A percentile compares a stretch with the other conserved stretches of the same genome.
Conservation (phyloP, 2,113 vertebrate species). For the Aspidoscelis tigris region DNA sequence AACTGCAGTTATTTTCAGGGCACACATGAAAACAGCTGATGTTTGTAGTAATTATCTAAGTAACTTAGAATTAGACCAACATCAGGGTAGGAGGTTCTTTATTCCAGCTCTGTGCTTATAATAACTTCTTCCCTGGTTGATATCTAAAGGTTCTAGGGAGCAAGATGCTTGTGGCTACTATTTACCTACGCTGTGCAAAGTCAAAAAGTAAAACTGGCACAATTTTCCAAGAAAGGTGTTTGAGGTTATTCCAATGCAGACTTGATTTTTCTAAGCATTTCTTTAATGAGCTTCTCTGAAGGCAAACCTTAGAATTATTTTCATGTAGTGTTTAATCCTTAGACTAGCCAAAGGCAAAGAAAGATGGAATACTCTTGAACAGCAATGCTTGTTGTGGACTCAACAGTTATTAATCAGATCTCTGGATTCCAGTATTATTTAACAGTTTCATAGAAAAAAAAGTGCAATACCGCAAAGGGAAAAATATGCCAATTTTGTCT, state of each 20-base stretch:
- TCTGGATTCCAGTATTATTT: neutral
- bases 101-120: neutral
- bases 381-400: neutral
- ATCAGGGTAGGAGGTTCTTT: neutral
- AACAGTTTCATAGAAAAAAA: neutral
- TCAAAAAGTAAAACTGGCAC: neutral
- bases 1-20: neutral
- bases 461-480: neutral
- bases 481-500: neutral
- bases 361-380: neutral
- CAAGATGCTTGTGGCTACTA: neutral
- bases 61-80: neutral
- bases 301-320: neutral
- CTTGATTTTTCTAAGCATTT: neutral
- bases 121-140: neutral
- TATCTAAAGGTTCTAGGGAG: neutral
- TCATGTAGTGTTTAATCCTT: neutral
- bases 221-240: neutral
- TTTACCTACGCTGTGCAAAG: neutral
- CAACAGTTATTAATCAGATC: no score
- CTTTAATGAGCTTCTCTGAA: neutral
- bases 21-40: neutral
- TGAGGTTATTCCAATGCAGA: no score
- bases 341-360: neutral
- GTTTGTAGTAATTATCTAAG: slow-evolving; percentile 10